These are phyloP conservation scores for Procambarus virginalis DNA, from an alignment of 1,140 invertebrate species.

Conservation along the genomic window DNA sequence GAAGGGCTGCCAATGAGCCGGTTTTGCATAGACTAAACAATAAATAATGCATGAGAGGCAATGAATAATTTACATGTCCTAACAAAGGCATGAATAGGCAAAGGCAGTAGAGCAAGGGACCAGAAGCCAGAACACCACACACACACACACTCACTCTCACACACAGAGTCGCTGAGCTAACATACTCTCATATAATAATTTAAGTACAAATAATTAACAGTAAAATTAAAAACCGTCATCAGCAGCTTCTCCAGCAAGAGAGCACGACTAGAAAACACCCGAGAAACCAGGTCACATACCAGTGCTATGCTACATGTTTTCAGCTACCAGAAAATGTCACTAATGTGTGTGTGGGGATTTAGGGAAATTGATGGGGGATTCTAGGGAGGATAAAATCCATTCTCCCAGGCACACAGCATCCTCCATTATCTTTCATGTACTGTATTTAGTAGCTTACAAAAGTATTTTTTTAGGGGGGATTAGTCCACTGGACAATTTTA, in stretches of 20 bases:
- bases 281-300: constrained; percentile 47
- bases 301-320: constrained; percentile 23
- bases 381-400: not conserved
- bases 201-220: not conserved
- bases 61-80: not conserved
- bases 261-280: constrained; percentile 61
- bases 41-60: not conserved
- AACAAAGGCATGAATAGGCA: not conserved
- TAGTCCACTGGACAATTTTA: not conserved
- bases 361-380: not conserved
- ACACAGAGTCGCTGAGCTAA: too few species aligned
- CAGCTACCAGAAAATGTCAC: constrained; percentile 14
- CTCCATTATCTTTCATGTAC: not conserved
- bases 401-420: not conserved
- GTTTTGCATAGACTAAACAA: not conserved
- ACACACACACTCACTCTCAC: too few species aligned
- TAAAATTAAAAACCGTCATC: constrained; percentile 8
- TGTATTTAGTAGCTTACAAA: too few species aligned
- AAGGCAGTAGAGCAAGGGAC: too few species aligned
- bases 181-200: not conserved
- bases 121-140: too few species aligned
- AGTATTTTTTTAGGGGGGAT: too few species aligned
- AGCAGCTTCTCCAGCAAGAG: constrained; percentile 19
- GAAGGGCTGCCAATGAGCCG: not conserved
- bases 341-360: not conserved